Percentiles rank a stretch among this genome's conserved stretches.
Evolutionary conservation across 2,113 vertebrate genomes (phyloP).

Genomic region (Bubalus kerabau): DNA sequence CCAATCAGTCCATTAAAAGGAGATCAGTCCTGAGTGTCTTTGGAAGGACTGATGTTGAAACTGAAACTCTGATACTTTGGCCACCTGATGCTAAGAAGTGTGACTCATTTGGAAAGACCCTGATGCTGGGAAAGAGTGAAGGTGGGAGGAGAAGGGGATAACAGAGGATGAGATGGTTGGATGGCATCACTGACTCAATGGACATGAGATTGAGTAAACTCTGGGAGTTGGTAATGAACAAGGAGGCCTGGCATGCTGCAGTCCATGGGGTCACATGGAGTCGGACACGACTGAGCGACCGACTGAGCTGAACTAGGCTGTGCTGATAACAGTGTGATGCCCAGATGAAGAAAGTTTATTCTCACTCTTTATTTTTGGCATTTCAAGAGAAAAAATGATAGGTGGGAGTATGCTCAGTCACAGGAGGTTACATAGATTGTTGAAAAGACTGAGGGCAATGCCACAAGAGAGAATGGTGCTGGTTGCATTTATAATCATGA

Average conservation of each 20-base stretch:
- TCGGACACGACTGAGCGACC: rapidly evolving
- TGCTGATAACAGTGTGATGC: neutral
- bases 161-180: neutral
- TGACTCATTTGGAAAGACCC: neutral
- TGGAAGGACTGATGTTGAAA: neutral
- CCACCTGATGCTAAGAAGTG: neutral
- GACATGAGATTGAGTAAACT: neutral
- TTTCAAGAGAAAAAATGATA: neutral
- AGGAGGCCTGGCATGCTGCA: neutral
- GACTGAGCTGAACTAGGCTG: neutral
- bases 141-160: neutral
- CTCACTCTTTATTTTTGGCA: neutral
- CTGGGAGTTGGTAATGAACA: neutral
- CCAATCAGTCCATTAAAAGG: neutral
- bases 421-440: neutral
- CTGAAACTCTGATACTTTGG: neutral
- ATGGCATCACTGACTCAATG: neutral
- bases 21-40: neutral
- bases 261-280: neutral
- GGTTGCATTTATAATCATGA: neutral
- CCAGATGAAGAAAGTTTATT: neutral
- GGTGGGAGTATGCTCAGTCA: neutral
- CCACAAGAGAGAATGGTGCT: neutral
- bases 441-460: neutral
- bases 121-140: neutral